Evolutionary conservation across 2,888 invertebrate species (phyloP).

Genomic region (Heteromyza rotundicornis): DNA sequence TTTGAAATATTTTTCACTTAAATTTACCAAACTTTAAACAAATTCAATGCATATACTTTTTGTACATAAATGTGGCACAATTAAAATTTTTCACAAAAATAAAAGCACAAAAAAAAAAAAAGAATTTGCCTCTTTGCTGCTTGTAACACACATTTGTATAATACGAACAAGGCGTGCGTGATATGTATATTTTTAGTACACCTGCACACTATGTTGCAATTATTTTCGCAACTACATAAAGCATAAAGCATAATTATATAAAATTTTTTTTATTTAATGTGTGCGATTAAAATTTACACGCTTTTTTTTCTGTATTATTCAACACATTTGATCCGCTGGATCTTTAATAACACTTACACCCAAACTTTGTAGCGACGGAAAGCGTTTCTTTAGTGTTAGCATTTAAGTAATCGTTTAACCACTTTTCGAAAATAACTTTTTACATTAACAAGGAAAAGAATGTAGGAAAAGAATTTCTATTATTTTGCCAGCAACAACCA

Average conservation of each 20-base stretch:
- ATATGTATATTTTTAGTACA: constrained; percentile 7
- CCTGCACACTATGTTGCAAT: not conserved
- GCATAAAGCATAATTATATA: too few relatives aligned
- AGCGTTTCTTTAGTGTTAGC: constrained; percentile 64
- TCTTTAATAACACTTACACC: constrained; percentile 63
- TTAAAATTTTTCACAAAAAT: too few relatives aligned
- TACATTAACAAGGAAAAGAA: not conserved
- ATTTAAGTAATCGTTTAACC: constrained; percentile 32
- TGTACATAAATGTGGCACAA: too few relatives aligned
- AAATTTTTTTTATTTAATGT: too few relatives aligned
- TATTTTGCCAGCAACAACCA: constrained; percentile 7
- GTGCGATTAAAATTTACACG: too few relatives aligned
- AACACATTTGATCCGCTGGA: too few relatives aligned
- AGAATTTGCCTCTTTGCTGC: too few relatives aligned
- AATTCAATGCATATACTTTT: too few relatives aligned
- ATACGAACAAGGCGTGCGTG: not conserved
- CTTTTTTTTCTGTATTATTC: too few relatives aligned
- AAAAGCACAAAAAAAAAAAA: too few relatives aligned
- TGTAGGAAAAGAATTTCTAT: constrained; percentile 1
- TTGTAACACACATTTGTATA: not conserved
- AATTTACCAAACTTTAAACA: too few relatives aligned
- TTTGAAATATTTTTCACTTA: too few relatives aligned
- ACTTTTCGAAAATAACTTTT: constrained; percentile 2
- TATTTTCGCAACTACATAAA: constrained; percentile 1
- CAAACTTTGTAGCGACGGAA: constrained; percentile 65